These are phyloP conservation scores for Aurelia aurita DNA, from an alignment of 30 jellyfish, hydroid and myxozoan genomes.

Conservation along the genomic window DNA sequence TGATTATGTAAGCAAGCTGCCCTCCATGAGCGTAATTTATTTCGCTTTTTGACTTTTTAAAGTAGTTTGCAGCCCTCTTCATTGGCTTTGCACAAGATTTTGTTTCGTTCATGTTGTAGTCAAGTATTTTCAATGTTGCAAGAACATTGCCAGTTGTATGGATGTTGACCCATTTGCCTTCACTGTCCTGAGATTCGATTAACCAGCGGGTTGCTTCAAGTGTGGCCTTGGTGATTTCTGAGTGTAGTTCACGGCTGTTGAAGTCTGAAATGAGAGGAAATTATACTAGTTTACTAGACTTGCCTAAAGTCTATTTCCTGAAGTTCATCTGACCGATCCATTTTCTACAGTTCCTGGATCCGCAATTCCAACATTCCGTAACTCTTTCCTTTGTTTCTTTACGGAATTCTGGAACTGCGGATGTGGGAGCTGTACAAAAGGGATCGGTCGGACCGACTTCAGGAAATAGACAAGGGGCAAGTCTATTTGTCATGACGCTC, in stretches of 20 bases:
- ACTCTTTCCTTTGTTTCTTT: no score
- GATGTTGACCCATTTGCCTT: conserved; percentile 43
- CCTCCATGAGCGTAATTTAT: conserved; percentile 24
- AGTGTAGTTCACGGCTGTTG: conserved; percentile 10
- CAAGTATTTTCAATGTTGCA: conserved; percentile 36
- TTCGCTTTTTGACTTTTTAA: neutral
- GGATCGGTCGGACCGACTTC: no score
- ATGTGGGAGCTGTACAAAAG: no score
- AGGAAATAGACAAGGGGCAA: no score
- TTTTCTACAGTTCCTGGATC: no score
- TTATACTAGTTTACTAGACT: no score
- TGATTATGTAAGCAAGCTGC: conserved; percentile 42
- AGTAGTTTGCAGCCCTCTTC: conserved; percentile 29
- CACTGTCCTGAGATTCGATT: conserved; percentile 34
- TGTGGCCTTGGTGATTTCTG: conserved; percentile 16
- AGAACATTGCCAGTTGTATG: conserved; percentile 49
- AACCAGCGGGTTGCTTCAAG: conserved; percentile 37
- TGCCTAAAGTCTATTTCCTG: no score
- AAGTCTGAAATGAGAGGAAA: conserved; percentile 4
- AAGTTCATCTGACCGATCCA: no score
- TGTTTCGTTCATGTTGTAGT: conserved; percentile 18
- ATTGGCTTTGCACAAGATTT: conserved; percentile 18
- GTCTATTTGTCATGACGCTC: no score
- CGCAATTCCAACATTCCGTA: no score
- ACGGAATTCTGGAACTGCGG: no score